Conservation (phyloP, 1,140 invertebrate species). For the Harpegnathos saltator region DNA sequence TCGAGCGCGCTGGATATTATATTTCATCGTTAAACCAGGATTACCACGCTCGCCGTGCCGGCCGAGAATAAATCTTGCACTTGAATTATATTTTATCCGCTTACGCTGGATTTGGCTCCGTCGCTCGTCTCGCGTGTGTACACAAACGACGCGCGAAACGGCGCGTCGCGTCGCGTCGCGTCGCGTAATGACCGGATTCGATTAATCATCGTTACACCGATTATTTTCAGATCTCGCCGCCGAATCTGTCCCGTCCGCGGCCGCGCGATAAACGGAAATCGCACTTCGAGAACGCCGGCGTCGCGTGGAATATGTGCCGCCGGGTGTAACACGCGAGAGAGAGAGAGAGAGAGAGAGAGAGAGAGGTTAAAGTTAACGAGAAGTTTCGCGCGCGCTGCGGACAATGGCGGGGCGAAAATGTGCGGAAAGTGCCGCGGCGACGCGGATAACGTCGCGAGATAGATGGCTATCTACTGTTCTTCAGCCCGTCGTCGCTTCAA, state of each 20-base stretch:
- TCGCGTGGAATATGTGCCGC: neutral
- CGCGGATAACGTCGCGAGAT: slow-evolving; percentile 36
- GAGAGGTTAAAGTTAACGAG: slow-evolving; percentile 35
- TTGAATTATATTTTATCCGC: slow-evolving; percentile 47
- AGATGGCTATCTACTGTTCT: slow-evolving; percentile 26
- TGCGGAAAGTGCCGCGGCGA: slow-evolving; percentile 23
- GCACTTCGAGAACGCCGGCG: too few relatives aligned
- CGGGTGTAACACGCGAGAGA: neutral
- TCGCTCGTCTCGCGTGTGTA: neutral
- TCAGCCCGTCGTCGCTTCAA: neutral
- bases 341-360: too few relatives aligned
- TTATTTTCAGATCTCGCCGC: neutral
- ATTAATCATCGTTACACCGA: slow-evolving; percentile 41
- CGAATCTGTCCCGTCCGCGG: too few relatives aligned
- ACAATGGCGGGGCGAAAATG: slow-evolving; percentile 23
- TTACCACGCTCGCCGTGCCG: slow-evolving; percentile 11
- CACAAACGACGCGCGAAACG: slow-evolving; percentile 7
- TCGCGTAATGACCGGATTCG: neutral
- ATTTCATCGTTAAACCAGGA: slow-evolving; percentile 31
- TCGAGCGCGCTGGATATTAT: slow-evolving; percentile 5
- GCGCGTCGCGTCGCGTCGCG: neutral
- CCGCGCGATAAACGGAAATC: too few relatives aligned
- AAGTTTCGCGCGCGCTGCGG: neutral
- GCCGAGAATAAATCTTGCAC: slow-evolving; percentile 39
- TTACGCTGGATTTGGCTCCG: slow-evolving; percentile 21